Evolutionary conservation across 2,888 invertebrate species (phyloP), one percentile per base, ranked within the genome.

Genomic region (Habroteleia sp.): DNA sequence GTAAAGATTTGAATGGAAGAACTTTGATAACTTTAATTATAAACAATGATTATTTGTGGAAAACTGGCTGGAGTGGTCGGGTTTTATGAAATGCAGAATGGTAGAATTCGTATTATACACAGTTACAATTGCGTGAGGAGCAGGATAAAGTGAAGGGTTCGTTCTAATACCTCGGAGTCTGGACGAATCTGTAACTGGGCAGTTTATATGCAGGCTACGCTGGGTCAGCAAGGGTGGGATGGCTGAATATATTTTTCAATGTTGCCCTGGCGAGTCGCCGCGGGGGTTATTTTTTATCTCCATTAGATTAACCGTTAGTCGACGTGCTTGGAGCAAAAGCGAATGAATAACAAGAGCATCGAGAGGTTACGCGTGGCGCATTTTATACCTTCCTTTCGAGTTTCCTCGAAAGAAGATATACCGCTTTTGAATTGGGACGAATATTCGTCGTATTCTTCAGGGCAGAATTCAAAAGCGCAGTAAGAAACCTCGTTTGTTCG

Each of bases 181-280:
- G 29, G 31, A 35, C 16, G 80, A 81, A 80, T 82, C 79, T 79
- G 65, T 83, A 85, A 85, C 80, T 81, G 82, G 81, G 85, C 84
- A 85, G 85, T 88, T 88, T 88, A 85, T 87, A 88, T 87, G 87
- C 88, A 84, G 80, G 80, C 80, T 81, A 83, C 82, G 82, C 80
- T 80, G 77, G 85, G 85, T 84, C 85, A 85, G 85, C 81, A 77
- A 63, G 77, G 79, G 76, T 25, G 54, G 50, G 16, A 31, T 20
- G 7, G 7, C 25, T 17, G 11, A n/a, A 14, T 85, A 84, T 86
- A 85, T 85, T 84, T 87, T 86, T 86, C 85, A 87, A 86, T 85
- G 84, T 83, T 83, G 82, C 83, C 80, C 80, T 4, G 11, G 2
- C 33, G 6, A 3, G 33, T 78, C 74, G 63, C 44, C 63, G 50